Evolutionary conservation across 2,797 vertebrate genomes (phyloP).

Genomic region (Valencia hispanica): DNA sequence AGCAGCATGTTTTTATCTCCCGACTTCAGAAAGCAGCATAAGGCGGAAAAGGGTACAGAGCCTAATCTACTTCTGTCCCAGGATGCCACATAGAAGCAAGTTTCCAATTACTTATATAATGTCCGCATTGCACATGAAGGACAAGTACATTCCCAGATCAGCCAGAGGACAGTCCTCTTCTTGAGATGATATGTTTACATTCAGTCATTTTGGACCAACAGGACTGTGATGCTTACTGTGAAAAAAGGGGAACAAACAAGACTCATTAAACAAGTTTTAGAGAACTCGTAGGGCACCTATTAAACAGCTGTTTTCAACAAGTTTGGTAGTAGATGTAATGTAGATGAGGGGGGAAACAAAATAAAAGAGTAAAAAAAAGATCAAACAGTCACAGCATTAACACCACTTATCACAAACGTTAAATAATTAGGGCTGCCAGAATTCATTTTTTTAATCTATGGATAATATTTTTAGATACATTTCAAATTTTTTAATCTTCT

Average conservation of each 20-base stretch:
- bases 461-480: background rate
- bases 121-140: background rate
- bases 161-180: constrained; percentile 10
- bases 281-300: background rate
- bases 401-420: background rate
- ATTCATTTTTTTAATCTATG: background rate
- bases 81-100: background rate
- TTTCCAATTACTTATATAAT: background rate
- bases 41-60: background rate
- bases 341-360: background rate
- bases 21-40: fast-evolving
- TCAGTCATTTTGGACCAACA: background rate
- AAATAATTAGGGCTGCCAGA: too few species aligned
- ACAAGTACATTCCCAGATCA: background rate
- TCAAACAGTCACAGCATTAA: background rate
- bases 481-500: background rate
- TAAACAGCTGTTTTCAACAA: background rate
- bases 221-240: background rate
- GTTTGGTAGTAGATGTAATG: background rate
- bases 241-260: background rate
- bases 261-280: background rate
- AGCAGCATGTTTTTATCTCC: background rate
- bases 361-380: background rate
- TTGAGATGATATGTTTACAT: background rate
- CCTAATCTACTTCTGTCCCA: background rate